Conservation (phyloP, 2,113 vertebrate genomes). For the Hydropotes inermis region DNA sequence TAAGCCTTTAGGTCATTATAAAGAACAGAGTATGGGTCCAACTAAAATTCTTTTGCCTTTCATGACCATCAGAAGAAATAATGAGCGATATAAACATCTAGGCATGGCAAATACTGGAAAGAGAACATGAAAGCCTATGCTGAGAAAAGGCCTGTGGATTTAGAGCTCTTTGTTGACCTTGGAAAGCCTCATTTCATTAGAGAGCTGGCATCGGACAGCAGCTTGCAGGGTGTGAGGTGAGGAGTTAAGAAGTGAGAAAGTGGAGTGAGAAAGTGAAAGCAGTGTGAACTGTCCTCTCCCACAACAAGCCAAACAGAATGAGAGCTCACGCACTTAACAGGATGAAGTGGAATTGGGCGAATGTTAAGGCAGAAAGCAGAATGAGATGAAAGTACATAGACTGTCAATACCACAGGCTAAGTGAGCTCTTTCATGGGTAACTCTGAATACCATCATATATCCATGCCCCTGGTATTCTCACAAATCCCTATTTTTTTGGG, state of each 20-base stretch:
- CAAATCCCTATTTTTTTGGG: not conserved
- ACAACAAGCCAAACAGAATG: not conserved
- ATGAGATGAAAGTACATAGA: not conserved
- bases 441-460: not conserved
- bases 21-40: not conserved
- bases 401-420: not conserved
- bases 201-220: not conserved
- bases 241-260: not conserved
- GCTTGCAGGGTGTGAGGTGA: not conserved
- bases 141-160: not conserved
- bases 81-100: not conserved
- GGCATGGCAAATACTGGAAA: not conserved
- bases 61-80: not conserved
- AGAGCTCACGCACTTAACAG: not conserved
- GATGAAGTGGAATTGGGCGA: not conserved
- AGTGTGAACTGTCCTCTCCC: not conserved
- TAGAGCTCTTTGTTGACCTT: conserved; percentile 12
- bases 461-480: not conserved
- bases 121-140: not conserved
- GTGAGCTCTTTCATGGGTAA: not conserved
- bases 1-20: not conserved
- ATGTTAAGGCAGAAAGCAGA: not conserved
- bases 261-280: not conserved
- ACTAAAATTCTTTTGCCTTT: not conserved
- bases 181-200: not conserved